Percentiles rank a stretch among this genome's conserved stretches.
phyloP scores from a whole-genome alignment of 2,888 invertebrate species.

The Sinhomidia bicolor region DNA sequence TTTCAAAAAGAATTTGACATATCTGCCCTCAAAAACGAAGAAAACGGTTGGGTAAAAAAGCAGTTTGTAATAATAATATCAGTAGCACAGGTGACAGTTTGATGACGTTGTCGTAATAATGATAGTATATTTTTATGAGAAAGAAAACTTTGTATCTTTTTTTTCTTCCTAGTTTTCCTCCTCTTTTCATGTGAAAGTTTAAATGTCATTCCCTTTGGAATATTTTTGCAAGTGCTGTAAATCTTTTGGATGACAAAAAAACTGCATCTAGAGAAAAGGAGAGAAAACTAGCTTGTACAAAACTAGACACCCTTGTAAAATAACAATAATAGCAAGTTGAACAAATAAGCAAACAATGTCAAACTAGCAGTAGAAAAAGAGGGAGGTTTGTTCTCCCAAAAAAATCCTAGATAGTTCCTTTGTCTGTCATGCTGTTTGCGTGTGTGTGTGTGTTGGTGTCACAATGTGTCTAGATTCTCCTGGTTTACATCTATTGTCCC shows the following conservation, averaged over 20 bases:
- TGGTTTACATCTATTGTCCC: slow-evolving; percentile 59
- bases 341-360: slow-evolving; percentile 27
- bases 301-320: background rate
- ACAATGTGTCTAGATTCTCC: slow-evolving; percentile 33
- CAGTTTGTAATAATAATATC: background rate
- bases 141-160: background rate
- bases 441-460: slow-evolving; percentile 22
- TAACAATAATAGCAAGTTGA: slow-evolving; percentile 9
- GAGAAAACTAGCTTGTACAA: background rate
- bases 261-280: background rate
- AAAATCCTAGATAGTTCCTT: background rate
- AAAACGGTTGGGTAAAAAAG: no score
- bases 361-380: background rate
- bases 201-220: background rate
- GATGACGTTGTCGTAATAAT: slow-evolving; percentile 1
- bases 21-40: background rate
- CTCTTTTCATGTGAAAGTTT: background rate
- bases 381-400: background rate
- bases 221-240: slow-evolving; percentile 41
- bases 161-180: background rate
- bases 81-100: background rate
- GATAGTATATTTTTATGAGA: background rate
- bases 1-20: background rate
- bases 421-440: background rate
- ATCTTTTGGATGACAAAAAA: slow-evolving; percentile 29